Evolutionary conservation across 2,113 vertebrate species (phyloP).

Genomic region (Tetraodon nigroviridis): DNA sequence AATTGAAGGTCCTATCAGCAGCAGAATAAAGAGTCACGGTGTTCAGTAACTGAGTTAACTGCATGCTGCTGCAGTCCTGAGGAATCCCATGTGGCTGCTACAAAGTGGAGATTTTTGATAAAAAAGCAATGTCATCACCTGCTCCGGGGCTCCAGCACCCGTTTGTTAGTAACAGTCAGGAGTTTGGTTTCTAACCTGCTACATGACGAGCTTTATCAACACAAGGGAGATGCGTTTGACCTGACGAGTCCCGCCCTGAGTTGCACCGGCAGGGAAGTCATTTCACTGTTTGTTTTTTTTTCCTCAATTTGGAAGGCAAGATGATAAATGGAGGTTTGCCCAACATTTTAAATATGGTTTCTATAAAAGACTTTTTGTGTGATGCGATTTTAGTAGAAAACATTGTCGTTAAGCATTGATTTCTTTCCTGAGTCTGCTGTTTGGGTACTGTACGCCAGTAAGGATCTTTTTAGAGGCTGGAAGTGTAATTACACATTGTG

Average conservation of each 20-base stretch:
- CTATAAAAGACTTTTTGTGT: conserved; percentile 42
- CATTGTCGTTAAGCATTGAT: conserved; percentile 39
- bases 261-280: conserved; percentile 45
- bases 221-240: conserved; percentile 33
- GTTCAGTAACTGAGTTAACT: conserved; percentile 7
- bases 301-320: conserved; percentile 7
- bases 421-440: conserved; percentile 61
- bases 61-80: conserved; percentile 50
- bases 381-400: conserved; percentile 42
- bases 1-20: conserved; percentile 28
- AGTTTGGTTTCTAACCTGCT: conserved; percentile 35
- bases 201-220: conserved; percentile 30
- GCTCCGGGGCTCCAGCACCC: conserved; percentile 6
- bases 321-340: conserved; percentile 32
- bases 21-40: conserved; percentile 19
- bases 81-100: conserved; percentile 18
- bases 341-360: conserved; percentile 10
- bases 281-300: conserved; percentile 1
- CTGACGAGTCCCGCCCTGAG: conserved; percentile 20
- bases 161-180: conserved; percentile 54
- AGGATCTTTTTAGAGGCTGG: conserved; percentile 2
- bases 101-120: no score
- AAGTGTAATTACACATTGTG: conserved; percentile 37
- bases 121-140: conserved; percentile 2
- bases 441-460: conserved; percentile 13